Percentiles rank a stretch among this genome's conserved stretches.
These are phyloP conservation scores for Festucalex cinctus DNA, from an alignment of 2,113 vertebrate species.

Conservation along the genomic window DNA sequence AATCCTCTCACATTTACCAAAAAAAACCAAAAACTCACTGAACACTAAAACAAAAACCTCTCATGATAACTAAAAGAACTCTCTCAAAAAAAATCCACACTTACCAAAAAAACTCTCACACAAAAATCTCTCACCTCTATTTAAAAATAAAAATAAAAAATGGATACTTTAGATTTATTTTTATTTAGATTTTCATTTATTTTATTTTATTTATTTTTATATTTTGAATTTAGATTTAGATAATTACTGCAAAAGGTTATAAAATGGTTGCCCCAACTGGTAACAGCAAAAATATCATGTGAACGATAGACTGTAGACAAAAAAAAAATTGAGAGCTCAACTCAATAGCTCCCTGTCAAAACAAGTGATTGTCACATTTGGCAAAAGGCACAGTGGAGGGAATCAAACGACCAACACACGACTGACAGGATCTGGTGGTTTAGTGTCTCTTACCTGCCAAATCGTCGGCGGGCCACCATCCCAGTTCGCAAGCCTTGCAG, in stretches of 20 bases:
- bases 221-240: no score
- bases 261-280: no score
- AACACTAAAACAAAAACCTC: no score
- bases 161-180: no score
- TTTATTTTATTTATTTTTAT: no score
- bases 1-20: no score
- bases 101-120: not conserved
- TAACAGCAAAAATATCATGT: constrained; percentile 12
- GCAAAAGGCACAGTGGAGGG: constrained; percentile 25
- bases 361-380: constrained; percentile 52
- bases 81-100: no score
- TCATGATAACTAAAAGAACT: no score
- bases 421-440: not conserved
- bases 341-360: constrained; percentile 60
- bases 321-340: constrained; percentile 35
- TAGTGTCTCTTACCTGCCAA: constrained; percentile 79
- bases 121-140: not conserved
- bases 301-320: not conserved
- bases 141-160: no score
- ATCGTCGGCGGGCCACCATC: constrained; percentile 91
- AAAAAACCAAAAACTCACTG: no score
- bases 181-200: no score
- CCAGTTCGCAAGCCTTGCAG: constrained; percentile 93
- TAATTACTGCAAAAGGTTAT: not conserved
- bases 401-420: not conserved